Conservation (phyloP, 2,113 vertebrate species). For the Corvus cornix region DNA sequence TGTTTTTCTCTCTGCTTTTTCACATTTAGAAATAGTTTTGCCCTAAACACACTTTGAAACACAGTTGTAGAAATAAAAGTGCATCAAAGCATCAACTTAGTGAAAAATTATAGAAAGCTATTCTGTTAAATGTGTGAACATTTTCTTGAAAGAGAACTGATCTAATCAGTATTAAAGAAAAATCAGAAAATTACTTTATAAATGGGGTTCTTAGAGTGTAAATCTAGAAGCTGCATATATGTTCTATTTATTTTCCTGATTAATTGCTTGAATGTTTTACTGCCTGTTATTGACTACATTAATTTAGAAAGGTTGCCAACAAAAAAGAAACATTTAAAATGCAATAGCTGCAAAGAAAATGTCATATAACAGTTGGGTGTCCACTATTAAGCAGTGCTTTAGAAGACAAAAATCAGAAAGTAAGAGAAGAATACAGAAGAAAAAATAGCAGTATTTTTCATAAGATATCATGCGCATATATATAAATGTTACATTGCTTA, state of each 20-base stretch:
- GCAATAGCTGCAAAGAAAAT: not conserved
- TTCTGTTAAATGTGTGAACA: not conserved
- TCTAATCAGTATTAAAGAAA: not conserved
- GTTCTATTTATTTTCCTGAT: not conserved
- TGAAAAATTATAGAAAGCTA: not conserved
- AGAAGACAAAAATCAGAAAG: not conserved
- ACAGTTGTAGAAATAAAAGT: not conserved
- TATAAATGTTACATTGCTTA: not conserved
- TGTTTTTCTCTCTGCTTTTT: not conserved
- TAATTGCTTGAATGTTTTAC: not conserved
- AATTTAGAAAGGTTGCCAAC: not conserved
- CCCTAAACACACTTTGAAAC: not conserved
- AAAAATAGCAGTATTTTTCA: not conserved
- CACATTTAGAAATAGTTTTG: not conserved
- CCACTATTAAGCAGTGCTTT: not conserved
- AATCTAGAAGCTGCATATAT: not conserved
- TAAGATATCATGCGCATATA: rapidly evolving
- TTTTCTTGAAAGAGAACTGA: not conserved
- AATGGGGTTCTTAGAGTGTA: not conserved
- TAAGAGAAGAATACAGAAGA: not conserved
- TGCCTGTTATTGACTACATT: not conserved
- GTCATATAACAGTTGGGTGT: not conserved
- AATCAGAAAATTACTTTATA: not conserved
- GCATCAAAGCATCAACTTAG: not conserved
- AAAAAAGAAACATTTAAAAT: not conserved